Evolutionary conservation across 2,888 invertebrate species (phyloP).

Genomic region (Drosophila lacicola): DNA sequence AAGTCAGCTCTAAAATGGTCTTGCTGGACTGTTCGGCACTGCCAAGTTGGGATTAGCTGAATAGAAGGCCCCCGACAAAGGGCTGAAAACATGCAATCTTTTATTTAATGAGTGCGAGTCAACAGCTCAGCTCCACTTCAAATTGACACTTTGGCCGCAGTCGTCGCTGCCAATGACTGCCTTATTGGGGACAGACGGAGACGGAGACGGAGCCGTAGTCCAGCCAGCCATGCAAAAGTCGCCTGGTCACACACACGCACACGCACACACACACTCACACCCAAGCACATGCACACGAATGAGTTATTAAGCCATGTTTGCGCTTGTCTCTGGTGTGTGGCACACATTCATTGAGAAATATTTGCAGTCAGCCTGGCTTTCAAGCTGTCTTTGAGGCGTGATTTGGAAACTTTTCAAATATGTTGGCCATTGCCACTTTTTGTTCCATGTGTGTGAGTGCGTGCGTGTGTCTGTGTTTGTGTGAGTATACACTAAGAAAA

Average conservation of each 20-base stretch:
- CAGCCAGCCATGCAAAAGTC: constrained; percentile 54
- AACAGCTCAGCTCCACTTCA: constrained; percentile 77
- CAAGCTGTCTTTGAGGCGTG: constrained; percentile 70
- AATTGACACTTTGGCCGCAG: constrained; percentile 69
- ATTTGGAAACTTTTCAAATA: constrained; percentile 82
- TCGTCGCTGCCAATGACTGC: constrained; percentile 23
- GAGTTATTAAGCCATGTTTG: constrained; percentile 79
- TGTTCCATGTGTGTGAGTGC: constrained; percentile 21
- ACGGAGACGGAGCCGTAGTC: constrained; percentile 10
- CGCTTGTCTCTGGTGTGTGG: constrained; percentile 57
- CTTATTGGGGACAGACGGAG: constrained; percentile 9
- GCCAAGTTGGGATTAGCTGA: constrained; percentile 48
- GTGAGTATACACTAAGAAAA: constrained; percentile 13
- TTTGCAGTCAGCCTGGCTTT: constrained; percentile 64
- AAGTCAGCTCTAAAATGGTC: constrained; percentile 39
- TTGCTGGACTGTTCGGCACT: constrained; percentile 16
- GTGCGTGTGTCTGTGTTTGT: constrained; percentile 14
- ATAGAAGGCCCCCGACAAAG: constrained; percentile 54
- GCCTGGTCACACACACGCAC: constrained; percentile 19
- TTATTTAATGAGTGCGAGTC: constrained; percentile 78
- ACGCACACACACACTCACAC: constrained; percentile 15
- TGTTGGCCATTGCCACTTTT: constrained; percentile 70
- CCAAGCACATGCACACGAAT: constrained; percentile 48
- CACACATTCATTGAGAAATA: constrained; percentile 75
- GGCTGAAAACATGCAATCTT: constrained; percentile 78